Base-by-base conservation (phyloP, 2,888 invertebrate genomes). In the Acronicta alni region DNA sequence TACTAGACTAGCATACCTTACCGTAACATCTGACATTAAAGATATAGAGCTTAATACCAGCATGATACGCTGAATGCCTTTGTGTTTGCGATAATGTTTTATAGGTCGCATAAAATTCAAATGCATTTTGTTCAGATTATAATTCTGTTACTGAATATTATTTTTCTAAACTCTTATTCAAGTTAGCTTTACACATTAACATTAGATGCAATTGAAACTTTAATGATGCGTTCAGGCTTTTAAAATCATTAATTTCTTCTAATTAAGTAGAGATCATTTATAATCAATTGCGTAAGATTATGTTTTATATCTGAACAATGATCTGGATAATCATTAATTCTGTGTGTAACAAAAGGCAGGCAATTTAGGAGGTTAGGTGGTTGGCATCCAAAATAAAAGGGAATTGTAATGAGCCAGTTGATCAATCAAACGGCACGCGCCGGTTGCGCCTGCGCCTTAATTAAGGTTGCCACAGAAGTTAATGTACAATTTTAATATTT, bases 351-450 rank as follows among this genome's bases (percentile, higher is more conserved):
- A 87, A 88, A 84, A 86, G 83, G 56, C 68, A 42, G 55, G 69
- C 71, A 70, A 66, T 76, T 74, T 69, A 46, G 60, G 62, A 63
- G 65, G 64, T 65, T 72, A 58, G 46, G 64, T 66, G 64, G 71
- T 51, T 72, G 49, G 68, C 53, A 14, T 63, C 58, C 56, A 53
- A 75, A 78, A 80, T 83, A 83, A 81, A 82, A 78, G 67, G 67
- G 57, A 64, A 77, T 64, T 67, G 73, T 85, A 86, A 88, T 86
- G 85, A 85, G 81, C 73, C 77, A 71, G 67, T 80, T 85, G 82
- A 90, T 90, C 85, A 84, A 83, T 88, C 83, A 81, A 79, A 72
- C 76, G 87, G 89, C 90, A 89, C 89, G 90, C 85, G 89, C 84
- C 80, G 42, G 71, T 63, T 71, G 75, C 78, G 72, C 67, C 73